A percentile compares a stretch with the other conserved stretches of the same genome.
These are phyloP conservation scores for Triops cancriformis DNA, from an alignment of 1,140 invertebrate genomes.

Conservation along the genomic window DNA sequence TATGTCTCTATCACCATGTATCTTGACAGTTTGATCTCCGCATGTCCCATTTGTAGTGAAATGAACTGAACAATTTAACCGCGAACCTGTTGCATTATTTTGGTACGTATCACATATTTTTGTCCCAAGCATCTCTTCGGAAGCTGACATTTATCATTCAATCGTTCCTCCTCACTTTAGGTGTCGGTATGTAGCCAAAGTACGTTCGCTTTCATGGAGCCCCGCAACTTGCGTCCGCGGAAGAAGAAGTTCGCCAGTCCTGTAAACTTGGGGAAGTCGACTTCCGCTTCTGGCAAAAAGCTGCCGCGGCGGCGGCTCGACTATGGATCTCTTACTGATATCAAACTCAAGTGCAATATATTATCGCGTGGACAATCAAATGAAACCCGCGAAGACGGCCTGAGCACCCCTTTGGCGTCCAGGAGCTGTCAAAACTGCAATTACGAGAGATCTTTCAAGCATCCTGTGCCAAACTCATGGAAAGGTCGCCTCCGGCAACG, in stretches of 20 bases:
- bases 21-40: not conserved
- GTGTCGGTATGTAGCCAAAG: not conserved
- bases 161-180: not conserved
- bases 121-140: not conserved
- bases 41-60: not conserved
- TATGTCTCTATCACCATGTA: not conserved
- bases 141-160: not conserved
- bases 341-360: not conserved
- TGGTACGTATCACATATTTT: not conserved
- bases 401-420: not conserved
- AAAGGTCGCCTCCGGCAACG: not conserved
- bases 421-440: not conserved
- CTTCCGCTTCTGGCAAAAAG: not conserved
- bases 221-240: not conserved
- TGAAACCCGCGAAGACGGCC: not conserved
- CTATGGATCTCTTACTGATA: not conserved
- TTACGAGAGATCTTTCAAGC: conserved; percentile 1
- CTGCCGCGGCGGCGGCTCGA: not conserved
- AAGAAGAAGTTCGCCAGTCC: not conserved
- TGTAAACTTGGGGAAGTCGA: not conserved
- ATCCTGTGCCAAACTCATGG: not conserved
- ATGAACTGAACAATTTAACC: not conserved
- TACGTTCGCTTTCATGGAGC: not conserved
- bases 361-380: not conserved
- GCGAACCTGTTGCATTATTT: not conserved